Percentiles rank a stretch among this genome's conserved stretches.
These are phyloP conservation scores for Furnarius figulus DNA, from an alignment of 2,113 vertebrate genomes.

Conservation along the genomic window DNA sequence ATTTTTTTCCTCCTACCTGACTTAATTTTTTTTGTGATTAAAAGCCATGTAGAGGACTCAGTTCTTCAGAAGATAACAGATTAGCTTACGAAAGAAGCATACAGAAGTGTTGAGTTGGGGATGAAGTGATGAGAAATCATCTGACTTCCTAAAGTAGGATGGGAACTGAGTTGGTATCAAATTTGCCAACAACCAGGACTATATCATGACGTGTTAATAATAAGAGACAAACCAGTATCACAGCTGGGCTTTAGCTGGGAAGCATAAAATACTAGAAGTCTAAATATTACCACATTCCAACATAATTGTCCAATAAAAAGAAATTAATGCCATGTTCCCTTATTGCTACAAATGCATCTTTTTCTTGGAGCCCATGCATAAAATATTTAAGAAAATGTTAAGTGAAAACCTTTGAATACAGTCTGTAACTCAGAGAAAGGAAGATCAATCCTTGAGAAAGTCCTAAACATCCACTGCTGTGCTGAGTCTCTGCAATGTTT, in stretches of 20 bases:
- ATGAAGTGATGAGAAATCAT: not conserved
- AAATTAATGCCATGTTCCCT: not conserved
- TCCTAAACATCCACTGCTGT: not conserved
- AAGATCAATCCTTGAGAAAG: not conserved
- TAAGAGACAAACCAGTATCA: not conserved
- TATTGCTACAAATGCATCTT: not conserved
- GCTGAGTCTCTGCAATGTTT: not conserved
- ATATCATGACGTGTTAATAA: not conserved
- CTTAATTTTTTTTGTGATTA: conserved; percentile 2
- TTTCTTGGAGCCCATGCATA: not conserved
- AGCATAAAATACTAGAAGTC: not conserved
- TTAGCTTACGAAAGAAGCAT: not conserved
- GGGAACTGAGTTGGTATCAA: not conserved
- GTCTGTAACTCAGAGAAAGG: not conserved
- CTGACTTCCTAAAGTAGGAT: not conserved
- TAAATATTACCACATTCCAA: not conserved
- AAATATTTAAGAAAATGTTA: not conserved
- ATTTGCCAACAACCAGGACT: not conserved
- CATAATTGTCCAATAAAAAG: not conserved
- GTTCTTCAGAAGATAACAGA: not conserved
- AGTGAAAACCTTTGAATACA: not conserved
- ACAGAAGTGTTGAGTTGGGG: not conserved
- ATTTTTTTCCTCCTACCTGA: not conserved
- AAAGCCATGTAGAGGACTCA: not conserved
- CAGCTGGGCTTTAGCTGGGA: not conserved